These are phyloP conservation scores for Sebastes iracundus DNA, from an alignment of 2,797 vertebrate species.

Conservation along the genomic window DNA sequence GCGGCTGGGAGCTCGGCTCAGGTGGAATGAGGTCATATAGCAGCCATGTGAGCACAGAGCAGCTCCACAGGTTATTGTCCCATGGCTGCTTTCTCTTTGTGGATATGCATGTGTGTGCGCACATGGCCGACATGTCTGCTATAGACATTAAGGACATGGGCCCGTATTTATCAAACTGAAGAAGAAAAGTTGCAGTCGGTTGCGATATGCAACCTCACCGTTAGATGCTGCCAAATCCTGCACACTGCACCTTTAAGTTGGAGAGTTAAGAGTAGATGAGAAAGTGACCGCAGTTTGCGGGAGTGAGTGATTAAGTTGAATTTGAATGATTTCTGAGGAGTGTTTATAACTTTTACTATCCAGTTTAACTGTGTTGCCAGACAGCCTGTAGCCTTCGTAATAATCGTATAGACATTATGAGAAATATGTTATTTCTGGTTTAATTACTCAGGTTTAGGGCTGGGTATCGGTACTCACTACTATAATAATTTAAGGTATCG, in stretches of 20 bases:
- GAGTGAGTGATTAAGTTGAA: neutral
- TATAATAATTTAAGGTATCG: too few species aligned
- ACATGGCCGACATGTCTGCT: neutral
- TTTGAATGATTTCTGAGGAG: neutral
- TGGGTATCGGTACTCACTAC: too few species aligned
- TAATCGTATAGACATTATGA: neutral
- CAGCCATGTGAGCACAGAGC: constrained; percentile 45
- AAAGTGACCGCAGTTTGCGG: neutral
- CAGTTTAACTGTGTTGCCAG: neutral
- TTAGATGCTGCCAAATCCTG: too few species aligned
- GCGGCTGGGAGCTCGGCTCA: constrained; percentile 62
- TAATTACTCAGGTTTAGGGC: neutral
- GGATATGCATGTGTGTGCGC: neutral
- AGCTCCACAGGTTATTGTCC: constrained; percentile 24
- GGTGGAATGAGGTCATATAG: constrained; percentile 74
- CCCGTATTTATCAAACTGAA: neutral
- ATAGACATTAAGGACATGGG: neutral
- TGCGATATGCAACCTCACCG: too few species aligned
- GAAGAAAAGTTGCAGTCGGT: too few species aligned
- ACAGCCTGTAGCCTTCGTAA: neutral
- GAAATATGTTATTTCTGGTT: neutral
- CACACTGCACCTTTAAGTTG: too few species aligned
- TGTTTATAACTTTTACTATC: neutral
- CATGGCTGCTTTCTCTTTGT: constrained; percentile 2
- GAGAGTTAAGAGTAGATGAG: too few species aligned